Evolutionary conservation across 92 coral and sea anemone species (phyloP).

Genomic region (Actinostola sp.): DNA sequence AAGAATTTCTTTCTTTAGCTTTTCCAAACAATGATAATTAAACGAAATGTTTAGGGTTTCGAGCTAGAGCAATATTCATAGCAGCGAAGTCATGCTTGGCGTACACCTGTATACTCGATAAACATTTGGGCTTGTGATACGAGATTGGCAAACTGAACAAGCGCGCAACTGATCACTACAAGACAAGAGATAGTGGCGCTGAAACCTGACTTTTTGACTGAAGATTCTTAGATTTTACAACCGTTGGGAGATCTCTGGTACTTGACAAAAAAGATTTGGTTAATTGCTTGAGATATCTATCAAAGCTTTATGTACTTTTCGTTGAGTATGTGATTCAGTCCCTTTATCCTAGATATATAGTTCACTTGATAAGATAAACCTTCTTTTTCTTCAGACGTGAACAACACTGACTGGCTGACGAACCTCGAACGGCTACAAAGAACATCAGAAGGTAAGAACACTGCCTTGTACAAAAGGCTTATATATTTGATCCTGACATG

Average conservation of each 20-base stretch:
- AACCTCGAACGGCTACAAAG: too few relatives aligned
- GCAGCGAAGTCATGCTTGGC: not conserved
- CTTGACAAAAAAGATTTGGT: not conserved
- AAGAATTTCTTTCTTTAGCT: slow-evolving; percentile 2
- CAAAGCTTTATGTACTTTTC: not conserved
- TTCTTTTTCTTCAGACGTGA: not conserved
- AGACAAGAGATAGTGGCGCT: too few relatives aligned
- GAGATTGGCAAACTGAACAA: too few relatives aligned
- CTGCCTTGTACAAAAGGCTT: too few relatives aligned
- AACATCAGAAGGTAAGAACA: too few relatives aligned
- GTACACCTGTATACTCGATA: not conserved
- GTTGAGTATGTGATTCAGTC: not conserved
- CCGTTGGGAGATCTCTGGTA: not conserved
- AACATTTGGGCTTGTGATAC: not conserved
- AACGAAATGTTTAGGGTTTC: slow-evolving; percentile 16
- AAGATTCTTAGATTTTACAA: too few relatives aligned
- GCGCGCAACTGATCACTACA: too few relatives aligned
- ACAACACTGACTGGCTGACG: too few relatives aligned
- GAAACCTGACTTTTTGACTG: too few relatives aligned
- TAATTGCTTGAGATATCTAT: slow-evolving; percentile 1
- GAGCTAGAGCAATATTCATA: not conserved
- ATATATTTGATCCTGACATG: too few relatives aligned
- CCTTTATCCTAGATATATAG: not conserved
- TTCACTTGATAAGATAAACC: not conserved
- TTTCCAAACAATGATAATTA: not conserved